phyloP scores from a whole-genome alignment of 1,140 invertebrate genomes.

The Drusus annulatus region DNA sequence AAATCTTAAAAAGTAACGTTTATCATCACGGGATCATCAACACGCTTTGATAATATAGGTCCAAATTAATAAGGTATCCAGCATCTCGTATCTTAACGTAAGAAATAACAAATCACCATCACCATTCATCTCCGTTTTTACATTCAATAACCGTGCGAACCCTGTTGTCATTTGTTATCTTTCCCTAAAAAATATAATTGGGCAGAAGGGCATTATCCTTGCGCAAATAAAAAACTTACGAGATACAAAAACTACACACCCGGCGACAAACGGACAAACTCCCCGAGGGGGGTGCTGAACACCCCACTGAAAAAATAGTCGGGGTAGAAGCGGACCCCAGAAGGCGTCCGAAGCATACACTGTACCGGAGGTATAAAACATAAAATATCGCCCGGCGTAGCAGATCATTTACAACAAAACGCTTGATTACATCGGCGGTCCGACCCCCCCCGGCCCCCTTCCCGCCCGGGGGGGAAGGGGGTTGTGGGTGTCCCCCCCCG shows the following conservation, averaged over 20 bases:
- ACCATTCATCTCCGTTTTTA: no score
- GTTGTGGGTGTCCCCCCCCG: neutral
- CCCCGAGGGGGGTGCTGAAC: neutral
- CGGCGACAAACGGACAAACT: conserved; percentile 27
- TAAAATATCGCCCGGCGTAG: conserved; percentile 58
- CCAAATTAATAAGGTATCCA: no score
- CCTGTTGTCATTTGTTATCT: conserved; percentile 14
- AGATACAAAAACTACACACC: conserved; percentile 31
- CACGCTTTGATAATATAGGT: no score
- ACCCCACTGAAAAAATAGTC: conserved; percentile 16
- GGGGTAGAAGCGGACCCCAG: conserved; percentile 6
- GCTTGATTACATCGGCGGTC: conserved; percentile 57
- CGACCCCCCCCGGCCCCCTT: conserved; percentile 1
- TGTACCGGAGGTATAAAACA: conserved; percentile 58
- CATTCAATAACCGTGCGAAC: neutral
- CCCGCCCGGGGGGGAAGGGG: neutral
- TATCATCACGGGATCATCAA: no score
- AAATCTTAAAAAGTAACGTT: no score
- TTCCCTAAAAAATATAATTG: conserved; percentile 38
- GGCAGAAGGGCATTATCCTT: conserved; percentile 35
- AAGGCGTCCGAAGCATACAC: neutral
- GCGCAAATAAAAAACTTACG: conserved; percentile 39
- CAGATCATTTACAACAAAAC: conserved; percentile 60
- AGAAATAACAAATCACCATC: no score
- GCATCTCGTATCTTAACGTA: no score